These are phyloP conservation scores for Solen grandis DNA, from an alignment of 1,140 invertebrate genomes.

Conservation along the genomic window DNA sequence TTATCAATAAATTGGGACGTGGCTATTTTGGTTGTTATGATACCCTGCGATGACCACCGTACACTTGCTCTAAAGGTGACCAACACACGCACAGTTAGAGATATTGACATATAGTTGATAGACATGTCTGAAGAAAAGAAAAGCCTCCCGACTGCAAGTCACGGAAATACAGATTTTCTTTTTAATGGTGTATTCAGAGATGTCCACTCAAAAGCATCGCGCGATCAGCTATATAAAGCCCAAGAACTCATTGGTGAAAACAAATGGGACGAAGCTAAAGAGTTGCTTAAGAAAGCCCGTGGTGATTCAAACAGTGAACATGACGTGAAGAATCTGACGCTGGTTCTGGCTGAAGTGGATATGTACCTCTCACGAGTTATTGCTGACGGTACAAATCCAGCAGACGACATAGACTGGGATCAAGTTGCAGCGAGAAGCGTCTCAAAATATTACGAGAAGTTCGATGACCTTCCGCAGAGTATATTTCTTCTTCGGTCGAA, in stretches of 20 bases:
- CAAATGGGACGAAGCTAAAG: constrained; percentile 58
- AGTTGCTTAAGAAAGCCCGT: constrained; percentile 41
- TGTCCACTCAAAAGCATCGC: constrained; percentile 55
- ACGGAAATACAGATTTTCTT: constrained; percentile 59
- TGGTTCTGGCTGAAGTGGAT: constrained; percentile 60
- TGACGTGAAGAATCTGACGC: constrained; percentile 57
- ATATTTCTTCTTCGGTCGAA: constrained; percentile 59
- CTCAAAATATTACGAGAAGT: constrained; percentile 61
- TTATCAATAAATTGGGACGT: no score
- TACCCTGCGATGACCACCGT: no score
- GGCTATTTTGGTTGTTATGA: no score
- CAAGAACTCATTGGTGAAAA: constrained; percentile 54
- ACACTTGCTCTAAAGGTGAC: no score
- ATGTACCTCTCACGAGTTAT: constrained; percentile 57
- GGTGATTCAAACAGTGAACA: constrained; percentile 46
- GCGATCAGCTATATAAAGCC: constrained; percentile 57
- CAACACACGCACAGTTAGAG: no score
- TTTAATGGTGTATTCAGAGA: constrained; percentile 68
- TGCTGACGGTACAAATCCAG: constrained; percentile 3
- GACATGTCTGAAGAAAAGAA: no score
- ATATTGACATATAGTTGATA: no score
- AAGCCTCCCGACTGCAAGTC: constrained; percentile 54
- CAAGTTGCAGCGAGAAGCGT: constrained; percentile 39
- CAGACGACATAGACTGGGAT: constrained; percentile 57
- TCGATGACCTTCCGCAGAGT: constrained; percentile 66